Percentiles rank a stretch among this genome's conserved stretches.
Evolutionary conservation across 2,888 invertebrate species (phyloP).

Genomic region (Bedellia somnulentella): DNA sequence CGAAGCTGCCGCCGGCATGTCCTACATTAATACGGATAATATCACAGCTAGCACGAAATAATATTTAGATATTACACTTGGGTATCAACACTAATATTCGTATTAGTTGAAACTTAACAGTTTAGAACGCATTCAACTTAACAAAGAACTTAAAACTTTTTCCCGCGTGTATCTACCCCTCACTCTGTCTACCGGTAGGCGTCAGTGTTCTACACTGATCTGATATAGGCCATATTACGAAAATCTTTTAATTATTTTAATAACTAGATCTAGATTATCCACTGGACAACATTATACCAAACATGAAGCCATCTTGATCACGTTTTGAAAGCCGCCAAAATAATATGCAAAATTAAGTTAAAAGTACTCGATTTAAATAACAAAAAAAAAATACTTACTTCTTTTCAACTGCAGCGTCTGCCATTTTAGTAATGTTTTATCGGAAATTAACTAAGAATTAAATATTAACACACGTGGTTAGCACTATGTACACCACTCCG

Average conservation of each 20-base stretch:
- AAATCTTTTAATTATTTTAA: too few species aligned
- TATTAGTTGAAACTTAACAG: too few species aligned
- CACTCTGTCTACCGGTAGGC: too few species aligned
- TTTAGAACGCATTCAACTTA: too few species aligned
- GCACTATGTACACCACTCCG: slow-evolving; percentile 40
- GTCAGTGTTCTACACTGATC: slow-evolving; percentile 14
- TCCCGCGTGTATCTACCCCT: slow-evolving; percentile 40
- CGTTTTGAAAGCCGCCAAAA: slow-evolving; percentile 53
- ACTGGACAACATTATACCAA: background rate
- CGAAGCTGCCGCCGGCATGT: too few species aligned
- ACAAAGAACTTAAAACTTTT: too few species aligned
- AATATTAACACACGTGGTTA: slow-evolving; percentile 41
- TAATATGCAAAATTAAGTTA: slow-evolving; percentile 12
- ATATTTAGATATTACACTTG: too few species aligned
- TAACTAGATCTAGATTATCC: too few species aligned
- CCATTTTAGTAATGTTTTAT: slow-evolving; percentile 50
- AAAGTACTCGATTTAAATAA: slow-evolving; percentile 15
- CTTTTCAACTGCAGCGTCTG: slow-evolving; percentile 69
- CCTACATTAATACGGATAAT: too few species aligned
- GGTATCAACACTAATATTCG: slow-evolving; percentile 10
- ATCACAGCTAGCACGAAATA: too few species aligned
- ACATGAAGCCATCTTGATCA: slow-evolving; percentile 63
- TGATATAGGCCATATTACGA: too few species aligned
- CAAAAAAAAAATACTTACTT: slow-evolving; percentile 57
- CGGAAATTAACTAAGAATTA: slow-evolving; percentile 19